Conservation (phyloP, 2,888 invertebrate genomes). For the Dryobotodes eremita region DNA sequence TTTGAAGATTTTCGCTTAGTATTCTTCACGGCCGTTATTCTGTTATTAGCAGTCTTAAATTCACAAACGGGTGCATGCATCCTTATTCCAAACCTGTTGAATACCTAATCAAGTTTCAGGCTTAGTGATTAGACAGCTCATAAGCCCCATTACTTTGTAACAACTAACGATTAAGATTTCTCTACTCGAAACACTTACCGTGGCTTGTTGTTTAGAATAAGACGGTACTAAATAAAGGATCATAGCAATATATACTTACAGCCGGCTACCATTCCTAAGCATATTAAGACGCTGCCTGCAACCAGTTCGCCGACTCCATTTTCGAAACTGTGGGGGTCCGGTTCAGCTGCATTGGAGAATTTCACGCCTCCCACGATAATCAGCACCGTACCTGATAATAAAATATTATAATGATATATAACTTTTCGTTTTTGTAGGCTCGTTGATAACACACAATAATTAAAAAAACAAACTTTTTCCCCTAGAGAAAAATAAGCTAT, state of each 20-base stretch:
- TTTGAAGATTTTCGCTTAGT: not conserved
- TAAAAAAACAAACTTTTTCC: too few species aligned
- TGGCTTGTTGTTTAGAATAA: slow-evolving; percentile 10
- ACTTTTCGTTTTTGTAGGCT: too few species aligned
- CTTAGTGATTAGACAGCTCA: slow-evolving; percentile 18
- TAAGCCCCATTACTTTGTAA: slow-evolving; percentile 8
- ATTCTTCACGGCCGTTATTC: not conserved
- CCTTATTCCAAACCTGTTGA: not conserved
- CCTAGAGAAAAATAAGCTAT: too few species aligned
- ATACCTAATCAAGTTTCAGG: slow-evolving; percentile 10
- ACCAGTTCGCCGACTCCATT: slow-evolving; percentile 90
- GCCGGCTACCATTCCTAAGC: slow-evolving; percentile 91
- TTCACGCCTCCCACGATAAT: slow-evolving; percentile 92
- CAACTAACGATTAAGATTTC: slow-evolving; percentile 17
- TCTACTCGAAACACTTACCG: not conserved
- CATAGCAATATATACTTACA: slow-evolving; percentile 80
- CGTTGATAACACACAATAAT: too few species aligned
- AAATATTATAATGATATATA: slow-evolving; percentile 11
- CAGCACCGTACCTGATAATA: slow-evolving; percentile 90
- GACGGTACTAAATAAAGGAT: slow-evolving; percentile 25
- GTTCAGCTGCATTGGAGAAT: slow-evolving; percentile 88
- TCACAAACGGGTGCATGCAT: not conserved
- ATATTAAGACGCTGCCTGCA: slow-evolving; percentile 92
- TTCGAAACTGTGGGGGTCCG: slow-evolving; percentile 78
- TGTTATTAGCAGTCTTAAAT: not conserved